A percentile compares a stretch with the other conserved stretches of the same genome.
These are phyloP conservation scores for Pogonocherus hispidulus DNA, from an alignment of 2,888 invertebrate species.

Conservation along the genomic window DNA sequence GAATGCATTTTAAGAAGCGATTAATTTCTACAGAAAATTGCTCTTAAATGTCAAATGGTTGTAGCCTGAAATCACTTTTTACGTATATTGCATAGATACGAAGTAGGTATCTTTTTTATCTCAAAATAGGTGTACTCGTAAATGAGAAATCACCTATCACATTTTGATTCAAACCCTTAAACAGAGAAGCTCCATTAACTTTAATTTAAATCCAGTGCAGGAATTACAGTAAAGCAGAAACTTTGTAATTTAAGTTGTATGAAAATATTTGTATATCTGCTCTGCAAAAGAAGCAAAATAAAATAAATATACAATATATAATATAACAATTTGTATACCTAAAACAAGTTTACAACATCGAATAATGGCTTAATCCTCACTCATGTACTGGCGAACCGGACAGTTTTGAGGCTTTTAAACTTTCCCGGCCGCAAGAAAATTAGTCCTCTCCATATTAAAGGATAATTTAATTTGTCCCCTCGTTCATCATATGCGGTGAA, in stretches of 20 bases:
- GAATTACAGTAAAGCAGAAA: not conserved
- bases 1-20: too few species aligned
- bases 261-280: not conserved
- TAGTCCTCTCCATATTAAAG: slow-evolving; percentile 53
- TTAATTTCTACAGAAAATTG: too few species aligned
- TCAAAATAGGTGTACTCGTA: too few species aligned
- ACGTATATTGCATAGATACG: too few species aligned
- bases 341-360: slow-evolving; percentile 23
- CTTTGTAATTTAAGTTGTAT: not conserved
- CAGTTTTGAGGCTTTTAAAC: slow-evolving; percentile 50
- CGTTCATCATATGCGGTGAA: slow-evolving; percentile 52
- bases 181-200: too few species aligned
- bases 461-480: slow-evolving; percentile 56
- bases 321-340: slow-evolving; percentile 9
- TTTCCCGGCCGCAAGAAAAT: slow-evolving; percentile 55
- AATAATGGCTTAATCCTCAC: slow-evolving; percentile 21
- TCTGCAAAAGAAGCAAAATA: not conserved
- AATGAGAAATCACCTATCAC: too few species aligned
- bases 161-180: too few species aligned
- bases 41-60: too few species aligned
- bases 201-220: too few species aligned
- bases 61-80: too few species aligned
- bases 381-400: slow-evolving; percentile 22
- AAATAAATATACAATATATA: not conserved
- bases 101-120: too few species aligned